These are phyloP conservation scores for Itoplectis maculator DNA, from an alignment of 2,888 invertebrate species.

Conservation along the genomic window DNA sequence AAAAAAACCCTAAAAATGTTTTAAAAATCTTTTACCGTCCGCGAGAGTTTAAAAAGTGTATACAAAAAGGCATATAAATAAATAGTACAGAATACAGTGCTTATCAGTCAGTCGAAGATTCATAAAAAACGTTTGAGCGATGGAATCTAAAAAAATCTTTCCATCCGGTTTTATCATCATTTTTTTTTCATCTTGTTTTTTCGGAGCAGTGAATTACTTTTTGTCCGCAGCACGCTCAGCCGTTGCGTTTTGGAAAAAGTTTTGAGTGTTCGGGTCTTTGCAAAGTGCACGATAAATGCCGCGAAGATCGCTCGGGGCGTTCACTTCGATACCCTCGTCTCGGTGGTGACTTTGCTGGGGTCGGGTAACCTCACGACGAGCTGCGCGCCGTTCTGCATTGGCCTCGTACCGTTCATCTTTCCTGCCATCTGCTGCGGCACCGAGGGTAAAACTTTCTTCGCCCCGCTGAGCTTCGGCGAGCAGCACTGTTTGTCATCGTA, in stretches of 20 bases:
- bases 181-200: slow-evolving; percentile 17
- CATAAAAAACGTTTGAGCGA: slow-evolving; percentile 58
- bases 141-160: slow-evolving; percentile 54
- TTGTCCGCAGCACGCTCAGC: slow-evolving; percentile 26
- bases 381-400: slow-evolving; percentile 81
- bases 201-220: slow-evolving; percentile 50
- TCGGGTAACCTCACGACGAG: slow-evolving; percentile 83
- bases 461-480: slow-evolving; percentile 80
- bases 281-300: slow-evolving; percentile 32
- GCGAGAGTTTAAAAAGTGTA: slow-evolving; percentile 49
- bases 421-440: slow-evolving; percentile 64
- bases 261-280: slow-evolving; percentile 38
- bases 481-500: slow-evolving; percentile 80
- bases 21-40: slow-evolving; percentile 24
- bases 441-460: slow-evolving; percentile 80
- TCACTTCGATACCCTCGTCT: slow-evolving; percentile 81
- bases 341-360: slow-evolving; percentile 80
- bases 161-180: slow-evolving; percentile 35
- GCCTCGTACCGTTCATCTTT: slow-evolving; percentile 75
- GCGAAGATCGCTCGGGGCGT: not conserved
- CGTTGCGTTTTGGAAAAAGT: slow-evolving; percentile 46
- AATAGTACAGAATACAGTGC: slow-evolving; percentile 60
- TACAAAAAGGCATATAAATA: slow-evolving; percentile 64
- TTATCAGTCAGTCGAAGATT: slow-evolving; percentile 54
- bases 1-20: slow-evolving; percentile 18